A percentile compares a stretch with the other conserved stretches of the same genome.
Conservation (phyloP, 1,140 invertebrate species). For the Trichonephila clavata region DNA sequence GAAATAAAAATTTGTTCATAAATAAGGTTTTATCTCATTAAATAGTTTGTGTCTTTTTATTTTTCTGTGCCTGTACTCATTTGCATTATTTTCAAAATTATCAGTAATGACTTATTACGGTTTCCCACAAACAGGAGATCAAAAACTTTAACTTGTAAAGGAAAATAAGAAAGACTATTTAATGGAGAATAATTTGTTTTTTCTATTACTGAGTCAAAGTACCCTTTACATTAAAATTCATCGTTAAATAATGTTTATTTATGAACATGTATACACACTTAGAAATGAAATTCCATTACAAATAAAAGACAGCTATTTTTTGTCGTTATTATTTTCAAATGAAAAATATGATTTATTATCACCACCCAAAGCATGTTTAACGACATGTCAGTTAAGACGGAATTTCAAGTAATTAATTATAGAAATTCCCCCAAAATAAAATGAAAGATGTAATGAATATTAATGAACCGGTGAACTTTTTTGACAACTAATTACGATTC, state of each 20-base stretch:
- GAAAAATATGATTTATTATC: conserved; percentile 31
- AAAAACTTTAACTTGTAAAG: too few relatives aligned
- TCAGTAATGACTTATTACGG: too few relatives aligned
- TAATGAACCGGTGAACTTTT: conserved; percentile 27
- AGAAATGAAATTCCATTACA: neutral
- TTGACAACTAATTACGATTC: conserved; percentile 30
- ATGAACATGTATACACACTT: neutral
- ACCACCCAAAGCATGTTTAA: conserved; percentile 51
- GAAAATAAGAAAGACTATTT: neutral
- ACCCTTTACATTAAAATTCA: neutral
- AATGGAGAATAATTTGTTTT: neutral
- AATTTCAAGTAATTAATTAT: conserved; percentile 40
- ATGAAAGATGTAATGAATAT: conserved; percentile 33
- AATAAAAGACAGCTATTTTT: conserved; percentile 3
- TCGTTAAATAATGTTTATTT: conserved; percentile 20
- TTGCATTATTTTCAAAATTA: too few relatives aligned
- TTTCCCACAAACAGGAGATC: too few relatives aligned
- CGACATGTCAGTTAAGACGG: conserved; percentile 29
- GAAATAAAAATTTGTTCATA: neutral
- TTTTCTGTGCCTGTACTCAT: too few relatives aligned
- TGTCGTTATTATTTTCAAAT: neutral
- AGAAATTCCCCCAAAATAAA: conserved; percentile 9
- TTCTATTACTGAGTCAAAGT: neutral
- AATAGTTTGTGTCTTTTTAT: neutral
- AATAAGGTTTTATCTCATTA: neutral